Evolutionary conservation across 2,888 invertebrate genomes (phyloP).

Genomic region (Nomada ruficornis): DNA sequence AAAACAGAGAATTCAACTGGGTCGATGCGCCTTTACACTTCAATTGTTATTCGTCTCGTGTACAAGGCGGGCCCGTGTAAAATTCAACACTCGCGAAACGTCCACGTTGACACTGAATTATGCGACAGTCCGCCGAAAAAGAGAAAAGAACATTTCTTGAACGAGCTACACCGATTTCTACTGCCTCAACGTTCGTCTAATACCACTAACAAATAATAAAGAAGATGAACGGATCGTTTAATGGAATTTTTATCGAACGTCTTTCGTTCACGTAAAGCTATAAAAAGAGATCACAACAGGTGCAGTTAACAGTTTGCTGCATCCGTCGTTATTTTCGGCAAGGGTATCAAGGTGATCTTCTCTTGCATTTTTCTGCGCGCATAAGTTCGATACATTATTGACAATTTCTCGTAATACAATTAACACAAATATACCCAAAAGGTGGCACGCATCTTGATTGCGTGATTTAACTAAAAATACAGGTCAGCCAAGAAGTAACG

Average conservation of each 20-base stretch:
- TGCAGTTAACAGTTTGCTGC: too few relatives aligned
- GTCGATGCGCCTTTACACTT: slow-evolving; percentile 54
- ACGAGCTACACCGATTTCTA: not conserved
- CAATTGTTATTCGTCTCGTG: slow-evolving; percentile 49
- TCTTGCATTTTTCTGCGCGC: not conserved
- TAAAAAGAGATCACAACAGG: too few relatives aligned
- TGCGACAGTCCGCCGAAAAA: slow-evolving; percentile 27
- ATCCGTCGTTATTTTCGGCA: not conserved
- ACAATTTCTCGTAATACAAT: slow-evolving; percentile 4
- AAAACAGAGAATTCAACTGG: slow-evolving; percentile 55
- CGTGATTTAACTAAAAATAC: not conserved
- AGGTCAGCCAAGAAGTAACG: not conserved
- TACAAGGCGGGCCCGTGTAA: slow-evolving; percentile 26
- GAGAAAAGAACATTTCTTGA: slow-evolving; percentile 25
- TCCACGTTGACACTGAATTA: slow-evolving; percentile 2
- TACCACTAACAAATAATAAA: too few relatives aligned
- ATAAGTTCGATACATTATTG: slow-evolving; percentile 17
- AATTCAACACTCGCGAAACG: slow-evolving; percentile 42
- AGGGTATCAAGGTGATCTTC: slow-evolving; percentile 31
- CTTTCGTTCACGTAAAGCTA: too few relatives aligned
- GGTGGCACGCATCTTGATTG: not conserved
- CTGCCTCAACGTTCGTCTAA: not conserved
- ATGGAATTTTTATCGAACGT: too few relatives aligned
- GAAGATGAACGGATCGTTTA: too few relatives aligned
- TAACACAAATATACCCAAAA: not conserved